Evolutionary conservation across 1,140 invertebrate species (phyloP).

Genomic region (Pseudomyrmex sp.): DNA sequence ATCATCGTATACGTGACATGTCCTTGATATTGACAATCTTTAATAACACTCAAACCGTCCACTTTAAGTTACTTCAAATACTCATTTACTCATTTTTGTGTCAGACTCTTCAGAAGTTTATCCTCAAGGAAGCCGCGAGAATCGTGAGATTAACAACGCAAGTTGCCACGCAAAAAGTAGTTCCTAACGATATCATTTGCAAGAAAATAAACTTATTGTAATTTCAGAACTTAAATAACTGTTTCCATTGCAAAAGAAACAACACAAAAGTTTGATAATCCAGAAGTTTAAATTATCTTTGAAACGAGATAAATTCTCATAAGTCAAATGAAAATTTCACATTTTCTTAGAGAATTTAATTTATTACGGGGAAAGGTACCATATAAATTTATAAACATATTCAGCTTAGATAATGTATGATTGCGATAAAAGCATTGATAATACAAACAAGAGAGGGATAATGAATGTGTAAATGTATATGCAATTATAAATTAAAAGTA

Average conservation of each 20-base stretch:
- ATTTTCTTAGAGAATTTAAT: not conserved
- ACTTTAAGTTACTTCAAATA: not conserved
- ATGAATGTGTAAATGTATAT: too few relatives aligned
- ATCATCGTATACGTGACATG: not conserved
- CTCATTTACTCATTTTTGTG: not conserved
- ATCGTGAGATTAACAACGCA: not conserved
- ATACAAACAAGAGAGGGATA: not conserved
- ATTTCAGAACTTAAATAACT: not conserved
- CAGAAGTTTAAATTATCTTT: not conserved
- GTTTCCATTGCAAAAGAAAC: not conserved
- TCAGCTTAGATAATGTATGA: not conserved
- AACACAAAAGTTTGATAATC: not conserved
- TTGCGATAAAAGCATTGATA: slow-evolving; percentile 9
- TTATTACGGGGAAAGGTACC: not conserved
- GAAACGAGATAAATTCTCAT: slow-evolving; percentile 32
- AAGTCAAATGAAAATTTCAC: not conserved
- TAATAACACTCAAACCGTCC: not conserved
- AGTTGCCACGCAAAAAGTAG: too few relatives aligned
- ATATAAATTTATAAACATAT: not conserved
- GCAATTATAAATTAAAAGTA: not conserved
- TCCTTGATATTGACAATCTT: slow-evolving; percentile 3
- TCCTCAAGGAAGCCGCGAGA: not conserved
- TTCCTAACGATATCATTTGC: not conserved
- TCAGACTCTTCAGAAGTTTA: slow-evolving; percentile 27
- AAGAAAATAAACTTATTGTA: not conserved